Evolutionary conservation across 2,888 invertebrate species (phyloP).

Genomic region (Callyntrura guangdongensis): DNA sequence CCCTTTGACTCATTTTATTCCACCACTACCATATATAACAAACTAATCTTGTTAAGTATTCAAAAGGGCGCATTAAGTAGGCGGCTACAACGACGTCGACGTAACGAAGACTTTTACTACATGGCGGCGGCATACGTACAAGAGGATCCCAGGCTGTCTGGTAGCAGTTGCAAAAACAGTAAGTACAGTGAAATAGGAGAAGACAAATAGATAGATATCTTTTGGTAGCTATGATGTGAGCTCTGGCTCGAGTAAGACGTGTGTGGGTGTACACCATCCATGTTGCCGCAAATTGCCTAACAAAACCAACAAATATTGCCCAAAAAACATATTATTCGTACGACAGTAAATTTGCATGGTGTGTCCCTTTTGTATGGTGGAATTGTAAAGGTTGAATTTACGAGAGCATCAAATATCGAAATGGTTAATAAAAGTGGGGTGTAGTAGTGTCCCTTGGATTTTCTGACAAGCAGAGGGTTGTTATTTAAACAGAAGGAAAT

Average conservation of each 20-base stretch:
- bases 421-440: constrained; percentile 65
- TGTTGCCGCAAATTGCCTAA: not conserved
- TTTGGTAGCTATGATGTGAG: not conserved
- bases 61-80: constrained; percentile 35
- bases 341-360: not conserved
- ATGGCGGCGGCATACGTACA: too few relatives aligned
- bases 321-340: constrained; percentile 8
- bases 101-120: not conserved
- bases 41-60: constrained; percentile 71
- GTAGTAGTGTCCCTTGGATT: constrained; percentile 33
- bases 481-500: not conserved
- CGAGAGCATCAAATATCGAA: constrained; percentile 54
- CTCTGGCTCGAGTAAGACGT: not conserved
- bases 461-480: not conserved
- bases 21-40: constrained; percentile 27
- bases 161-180: constrained; percentile 15
- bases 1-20: constrained; percentile 77
- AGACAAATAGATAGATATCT: not conserved
- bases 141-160: not conserved
- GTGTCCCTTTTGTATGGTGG: not conserved
- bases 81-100: not conserved
- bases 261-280: not conserved
- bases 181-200: constrained; percentile 27
- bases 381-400: constrained; percentile 58
- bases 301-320: constrained; percentile 8